phyloP scores from a whole-genome alignment of 2,888 invertebrate species.

The Fragum sueziense region DNA sequence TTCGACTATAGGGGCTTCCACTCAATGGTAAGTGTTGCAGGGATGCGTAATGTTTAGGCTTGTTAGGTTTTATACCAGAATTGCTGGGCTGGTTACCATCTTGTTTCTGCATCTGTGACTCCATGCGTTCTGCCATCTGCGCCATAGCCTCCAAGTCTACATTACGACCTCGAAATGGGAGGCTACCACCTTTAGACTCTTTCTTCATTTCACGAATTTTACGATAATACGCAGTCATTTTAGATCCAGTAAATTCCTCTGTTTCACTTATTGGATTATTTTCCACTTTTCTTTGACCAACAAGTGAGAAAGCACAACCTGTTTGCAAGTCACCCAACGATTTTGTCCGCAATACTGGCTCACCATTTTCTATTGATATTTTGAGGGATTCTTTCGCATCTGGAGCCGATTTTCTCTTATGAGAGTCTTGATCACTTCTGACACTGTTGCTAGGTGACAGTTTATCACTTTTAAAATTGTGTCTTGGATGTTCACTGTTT shows the following conservation, averaged over 20 bases:
- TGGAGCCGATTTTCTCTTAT: slow-evolving; percentile 23
- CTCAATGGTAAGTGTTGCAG: slow-evolving; percentile 53
- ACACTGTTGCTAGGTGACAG: slow-evolving; percentile 2
- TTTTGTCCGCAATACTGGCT: slow-evolving; percentile 65
- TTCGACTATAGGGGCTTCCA: neutral
- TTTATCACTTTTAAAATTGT: neutral
- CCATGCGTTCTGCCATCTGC: neutral
- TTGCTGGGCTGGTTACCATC: neutral
- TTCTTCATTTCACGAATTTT: slow-evolving; percentile 55
- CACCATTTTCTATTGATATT: slow-evolving; percentile 48
- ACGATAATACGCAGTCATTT: slow-evolving; percentile 52
- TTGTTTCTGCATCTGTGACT: neutral
- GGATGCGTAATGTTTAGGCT: slow-evolving; percentile 52
- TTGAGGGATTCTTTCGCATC: slow-evolving; percentile 40
- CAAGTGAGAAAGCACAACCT: slow-evolving; percentile 70
- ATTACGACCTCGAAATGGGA: slow-evolving; percentile 49
- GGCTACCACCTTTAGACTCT: slow-evolving; percentile 45
- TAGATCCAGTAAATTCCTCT: slow-evolving; percentile 52
- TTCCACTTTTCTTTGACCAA: slow-evolving; percentile 71
- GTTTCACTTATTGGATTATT: slow-evolving; percentile 55
- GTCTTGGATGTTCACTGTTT: neutral
- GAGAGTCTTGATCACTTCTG: neutral
- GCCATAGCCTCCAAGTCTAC: slow-evolving; percentile 27
- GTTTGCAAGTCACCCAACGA: slow-evolving; percentile 70
- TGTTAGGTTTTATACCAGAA: neutral